Evolutionary conservation across 2,797 vertebrate species (phyloP).

Genomic region (Acrocephalus scirpaceus): DNA sequence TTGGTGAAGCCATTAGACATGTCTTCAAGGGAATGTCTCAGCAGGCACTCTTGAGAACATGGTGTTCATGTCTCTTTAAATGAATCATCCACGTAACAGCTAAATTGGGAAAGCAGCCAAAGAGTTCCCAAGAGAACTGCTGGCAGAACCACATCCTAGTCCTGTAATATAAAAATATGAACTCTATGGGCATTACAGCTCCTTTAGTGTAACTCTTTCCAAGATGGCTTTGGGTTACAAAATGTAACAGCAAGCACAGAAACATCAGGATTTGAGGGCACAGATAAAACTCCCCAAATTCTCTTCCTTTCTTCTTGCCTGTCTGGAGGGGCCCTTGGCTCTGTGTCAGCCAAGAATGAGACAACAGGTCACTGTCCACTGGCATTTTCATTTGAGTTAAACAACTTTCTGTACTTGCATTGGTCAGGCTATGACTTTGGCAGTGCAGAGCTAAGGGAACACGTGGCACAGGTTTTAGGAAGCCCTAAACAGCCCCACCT

Average conservation of each 20-base stretch:
- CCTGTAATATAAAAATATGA: neutral
- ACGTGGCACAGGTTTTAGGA: fast-evolving
- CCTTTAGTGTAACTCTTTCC: neutral
- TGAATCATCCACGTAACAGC: neutral
- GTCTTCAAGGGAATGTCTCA: neutral
- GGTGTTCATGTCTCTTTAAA: constrained; percentile 23
- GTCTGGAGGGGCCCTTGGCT: neutral
- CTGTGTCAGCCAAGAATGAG: neutral
- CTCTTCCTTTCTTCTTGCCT: neutral
- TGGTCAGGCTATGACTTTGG: fast-evolving
- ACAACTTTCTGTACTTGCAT: neutral
- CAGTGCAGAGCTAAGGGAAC: neutral
- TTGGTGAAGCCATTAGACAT: neutral
- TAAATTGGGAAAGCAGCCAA: constrained; percentile 32
- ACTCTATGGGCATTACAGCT: neutral
- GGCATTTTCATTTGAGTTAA: neutral
- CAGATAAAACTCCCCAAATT: neutral
- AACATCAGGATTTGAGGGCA: neutral
- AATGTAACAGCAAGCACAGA: neutral
- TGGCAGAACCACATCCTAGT: neutral
- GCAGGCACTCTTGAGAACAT: neutral
- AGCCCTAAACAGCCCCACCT: neutral
- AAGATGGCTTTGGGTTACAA: neutral
- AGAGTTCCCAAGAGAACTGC: neutral
- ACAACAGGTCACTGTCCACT: fast-evolving